These are phyloP conservation scores for Mus pahari DNA, from an alignment of 2,113 vertebrate species.

Conservation along the genomic window DNA sequence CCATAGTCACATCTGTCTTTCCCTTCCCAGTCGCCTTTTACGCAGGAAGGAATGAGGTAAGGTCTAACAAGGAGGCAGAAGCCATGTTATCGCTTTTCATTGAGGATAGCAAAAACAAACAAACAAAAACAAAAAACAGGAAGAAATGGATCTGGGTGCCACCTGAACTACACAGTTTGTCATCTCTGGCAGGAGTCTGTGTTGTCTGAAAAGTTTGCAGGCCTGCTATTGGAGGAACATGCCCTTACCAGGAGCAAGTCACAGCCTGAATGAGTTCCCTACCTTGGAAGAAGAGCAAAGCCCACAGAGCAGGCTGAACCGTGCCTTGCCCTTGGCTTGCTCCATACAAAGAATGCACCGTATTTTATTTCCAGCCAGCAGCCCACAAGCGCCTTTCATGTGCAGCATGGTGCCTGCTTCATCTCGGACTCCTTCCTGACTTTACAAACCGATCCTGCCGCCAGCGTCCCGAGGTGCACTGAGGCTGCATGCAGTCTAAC, in stretches of 20 bases:
- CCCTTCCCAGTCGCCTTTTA: neutral
- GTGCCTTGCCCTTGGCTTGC: neutral
- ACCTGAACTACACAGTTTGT: conserved; percentile 6
- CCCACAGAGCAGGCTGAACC: neutral
- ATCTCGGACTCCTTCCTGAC: neutral
- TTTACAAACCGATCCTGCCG: conserved; percentile 30
- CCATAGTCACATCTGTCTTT: neutral
- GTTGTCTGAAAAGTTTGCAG: conserved; percentile 23
- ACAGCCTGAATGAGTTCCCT: neutral
- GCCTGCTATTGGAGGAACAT: neutral
- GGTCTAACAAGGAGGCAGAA: neutral
- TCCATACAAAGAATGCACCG: neutral
- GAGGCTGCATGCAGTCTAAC: neutral
- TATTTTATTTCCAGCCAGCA: neutral
- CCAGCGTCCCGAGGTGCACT: neutral
- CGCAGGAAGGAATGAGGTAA: neutral
- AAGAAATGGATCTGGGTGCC: neutral
- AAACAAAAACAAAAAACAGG: neutral
- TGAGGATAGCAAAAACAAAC: neutral
- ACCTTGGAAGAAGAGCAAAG: neutral
- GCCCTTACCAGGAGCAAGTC: neutral
- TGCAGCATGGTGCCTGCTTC: neutral
- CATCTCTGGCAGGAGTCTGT: neutral
- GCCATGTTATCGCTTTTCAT: neutral
- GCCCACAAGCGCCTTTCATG: conserved; percentile 51